Base-by-base conservation (phyloP, 2,888 invertebrate species). In the Coronaproctus castanopsis region DNA sequence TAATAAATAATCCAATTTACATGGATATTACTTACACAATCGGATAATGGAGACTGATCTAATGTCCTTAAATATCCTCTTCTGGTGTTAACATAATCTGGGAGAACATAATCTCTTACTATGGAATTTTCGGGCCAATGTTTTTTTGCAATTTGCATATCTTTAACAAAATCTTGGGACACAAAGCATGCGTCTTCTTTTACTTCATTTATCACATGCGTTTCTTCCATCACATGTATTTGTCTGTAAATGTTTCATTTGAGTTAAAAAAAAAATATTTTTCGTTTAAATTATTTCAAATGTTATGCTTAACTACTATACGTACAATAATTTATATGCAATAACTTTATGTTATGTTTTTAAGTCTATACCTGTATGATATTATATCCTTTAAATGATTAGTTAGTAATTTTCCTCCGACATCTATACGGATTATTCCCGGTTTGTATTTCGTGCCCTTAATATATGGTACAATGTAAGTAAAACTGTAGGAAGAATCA, bases 141-240 rank as follows among this genome's bases (percentile, higher is more conserved):
- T 59, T 71, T 72, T 63, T 75, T 76, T 20, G 87, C 81, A 54
- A 78, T 78, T 60, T 78, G 77, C 81, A 93, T 83, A 66, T 95
- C 93, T 21, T 74, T 74, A 67, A 80, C 79, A 67, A 93, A 91
- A 69, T 96, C 77, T 65, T 80, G 76, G 0, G 95, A 85, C 0
- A 97, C 91, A 75, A 83, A 98, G 70, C 97, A 97, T 0, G 87
- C 82, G 70, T 98, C 97, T 73, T 99, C 98, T 72, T 99, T 99
- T 0, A 86, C 87, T 74, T 98, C 96, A 73, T 98, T 98, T 54
- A 98, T 91, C 0, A 98, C 93, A 73, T 88, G 93, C 0, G 95
- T 93, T 72, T 98, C 98, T 70, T 97, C 96, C 91, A 96, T 92
- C 0, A 99, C 95, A 75, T 98, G 91, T 53, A 97, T 73, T 70